phyloP scores from a whole-genome alignment of 2,797 vertebrate genomes.

The Pristis pectinata region DNA sequence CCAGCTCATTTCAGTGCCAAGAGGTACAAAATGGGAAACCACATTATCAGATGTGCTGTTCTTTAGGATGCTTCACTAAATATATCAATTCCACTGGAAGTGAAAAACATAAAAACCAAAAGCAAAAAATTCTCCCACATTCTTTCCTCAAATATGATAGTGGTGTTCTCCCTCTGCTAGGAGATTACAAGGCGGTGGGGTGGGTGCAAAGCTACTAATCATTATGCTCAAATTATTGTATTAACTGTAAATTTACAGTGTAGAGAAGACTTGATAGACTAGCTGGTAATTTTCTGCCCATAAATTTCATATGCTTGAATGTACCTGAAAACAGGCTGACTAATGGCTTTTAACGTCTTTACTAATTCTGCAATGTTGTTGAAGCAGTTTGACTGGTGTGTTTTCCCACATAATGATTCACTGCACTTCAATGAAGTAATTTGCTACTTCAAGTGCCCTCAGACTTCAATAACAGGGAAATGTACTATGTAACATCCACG shows the following conservation, averaged over 20 bases:
- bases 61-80: not conserved
- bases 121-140: not conserved
- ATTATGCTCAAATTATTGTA: not conserved
- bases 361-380: not conserved
- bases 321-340: not conserved
- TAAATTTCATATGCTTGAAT: not conserved
- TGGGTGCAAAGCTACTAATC: not conserved
- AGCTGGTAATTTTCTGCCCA: not conserved
- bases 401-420: constrained; percentile 15
- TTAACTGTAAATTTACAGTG: not conserved
- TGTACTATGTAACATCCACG: not conserved
- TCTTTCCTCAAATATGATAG: not conserved
- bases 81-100: not conserved
- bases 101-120: not conserved
- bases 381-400: constrained; percentile 22
- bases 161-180: not conserved
- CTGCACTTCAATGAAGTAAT: constrained; percentile 19
- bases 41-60: not conserved
- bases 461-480: not conserved
- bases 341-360: constrained; percentile 8
- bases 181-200: too few relatives aligned
- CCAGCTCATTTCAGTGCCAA: too few relatives aligned
- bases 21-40: too few relatives aligned
- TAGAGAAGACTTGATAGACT: not conserved
- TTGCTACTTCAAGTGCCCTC: not conserved